Conservation (phyloP, 2,888 invertebrate genomes). For the Polia nebulosa region DNA sequence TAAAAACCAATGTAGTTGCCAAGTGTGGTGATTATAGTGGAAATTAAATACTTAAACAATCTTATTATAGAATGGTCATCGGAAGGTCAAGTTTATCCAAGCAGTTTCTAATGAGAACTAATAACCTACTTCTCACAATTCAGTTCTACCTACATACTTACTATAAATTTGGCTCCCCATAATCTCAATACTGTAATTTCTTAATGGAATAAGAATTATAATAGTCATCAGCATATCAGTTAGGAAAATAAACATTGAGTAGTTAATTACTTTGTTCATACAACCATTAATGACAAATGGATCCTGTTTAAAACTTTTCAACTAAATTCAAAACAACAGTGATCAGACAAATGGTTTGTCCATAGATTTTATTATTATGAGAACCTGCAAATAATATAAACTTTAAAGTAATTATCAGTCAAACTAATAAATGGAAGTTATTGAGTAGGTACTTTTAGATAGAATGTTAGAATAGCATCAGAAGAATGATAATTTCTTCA, state of each 20-base stretch:
- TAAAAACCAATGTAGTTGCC: slow-evolving; percentile 22
- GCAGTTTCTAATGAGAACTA: neutral
- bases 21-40: neutral
- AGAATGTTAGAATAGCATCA: neutral
- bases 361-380: slow-evolving; percentile 11
- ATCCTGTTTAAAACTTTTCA: too few species aligned
- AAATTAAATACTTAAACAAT: slow-evolving; percentile 18
- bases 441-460: neutral
- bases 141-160: too few species aligned
- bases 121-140: neutral
- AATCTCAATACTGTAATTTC: neutral
- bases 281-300: neutral
- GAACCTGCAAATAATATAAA: too few species aligned
- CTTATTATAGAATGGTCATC: slow-evolving; percentile 18
- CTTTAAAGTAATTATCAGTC: neutral
- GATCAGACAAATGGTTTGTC: neutral
- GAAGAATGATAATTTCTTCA: neutral
- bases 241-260: slow-evolving; percentile 1
- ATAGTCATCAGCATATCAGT: neutral
- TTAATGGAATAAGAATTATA: slow-evolving; percentile 14
- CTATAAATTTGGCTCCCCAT: neutral
- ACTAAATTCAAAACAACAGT: neutral
- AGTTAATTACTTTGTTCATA: neutral
- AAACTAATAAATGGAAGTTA: neutral
- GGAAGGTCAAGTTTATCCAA: slow-evolving; percentile 10